A percentile compares a stretch with the other conserved stretches of the same genome.
phyloP scores from a whole-genome alignment of 2,888 invertebrate genomes.

The Julus scanicus region DNA sequence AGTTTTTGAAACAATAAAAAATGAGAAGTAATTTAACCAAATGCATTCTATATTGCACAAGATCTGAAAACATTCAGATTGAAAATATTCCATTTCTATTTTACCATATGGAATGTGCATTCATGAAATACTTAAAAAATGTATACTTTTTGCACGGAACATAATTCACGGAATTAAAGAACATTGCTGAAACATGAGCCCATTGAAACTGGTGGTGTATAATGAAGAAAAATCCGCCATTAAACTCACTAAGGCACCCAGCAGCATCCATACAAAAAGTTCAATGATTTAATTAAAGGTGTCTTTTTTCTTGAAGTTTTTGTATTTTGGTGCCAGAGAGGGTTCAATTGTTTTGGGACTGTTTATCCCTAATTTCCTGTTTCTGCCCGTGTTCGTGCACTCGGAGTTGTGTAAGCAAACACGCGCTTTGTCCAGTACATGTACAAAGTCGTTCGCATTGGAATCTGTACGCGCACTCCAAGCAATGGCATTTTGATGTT shows the following conservation, averaged over 20 bases:
- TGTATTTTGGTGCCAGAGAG: not conserved
- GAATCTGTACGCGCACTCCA: not conserved
- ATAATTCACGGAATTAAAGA: too few relatives aligned
- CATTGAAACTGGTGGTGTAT: too few relatives aligned
- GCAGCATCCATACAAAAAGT: not conserved
- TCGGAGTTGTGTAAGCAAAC: conserved; percentile 16
- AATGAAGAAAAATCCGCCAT: too few relatives aligned
- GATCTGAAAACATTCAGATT: too few relatives aligned
- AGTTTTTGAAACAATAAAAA: too few relatives aligned
- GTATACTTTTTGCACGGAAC: too few relatives aligned
- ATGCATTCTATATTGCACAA: too few relatives aligned
- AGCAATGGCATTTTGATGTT: conserved; percentile 24
- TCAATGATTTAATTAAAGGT: not conserved
- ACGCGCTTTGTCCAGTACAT: not conserved
- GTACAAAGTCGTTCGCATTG: not conserved
- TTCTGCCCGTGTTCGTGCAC: not conserved
- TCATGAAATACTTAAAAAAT: too few relatives aligned
- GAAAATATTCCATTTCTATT: too few relatives aligned
- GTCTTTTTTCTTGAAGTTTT: not conserved
- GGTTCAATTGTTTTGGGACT: not conserved
- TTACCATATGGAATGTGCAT: too few relatives aligned
- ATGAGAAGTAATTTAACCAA: too few relatives aligned
- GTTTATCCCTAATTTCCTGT: conserved; percentile 21
- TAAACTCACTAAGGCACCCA: not conserved
- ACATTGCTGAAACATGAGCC: too few relatives aligned